Conservation (phyloP, 1,140 invertebrate species). For the Drosophila sechellia region DNA sequence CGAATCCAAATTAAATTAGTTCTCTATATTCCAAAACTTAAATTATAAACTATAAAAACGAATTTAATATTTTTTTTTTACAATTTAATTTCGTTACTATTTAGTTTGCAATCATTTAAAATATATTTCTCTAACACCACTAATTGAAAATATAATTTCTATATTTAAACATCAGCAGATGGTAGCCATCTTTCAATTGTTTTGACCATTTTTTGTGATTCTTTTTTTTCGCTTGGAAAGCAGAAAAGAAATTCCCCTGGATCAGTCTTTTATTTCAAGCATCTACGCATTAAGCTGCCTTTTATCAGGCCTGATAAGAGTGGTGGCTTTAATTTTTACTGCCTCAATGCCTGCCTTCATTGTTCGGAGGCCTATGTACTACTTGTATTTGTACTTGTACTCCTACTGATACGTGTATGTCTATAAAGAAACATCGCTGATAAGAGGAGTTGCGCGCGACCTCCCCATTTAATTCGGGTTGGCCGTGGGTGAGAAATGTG, state of each 20-base stretch:
- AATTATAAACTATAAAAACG: not conserved
- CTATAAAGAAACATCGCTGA: conserved; percentile 55
- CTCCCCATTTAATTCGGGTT: conserved; percentile 53
- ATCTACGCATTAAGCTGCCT: conserved; percentile 41
- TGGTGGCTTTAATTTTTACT: conserved; percentile 18
- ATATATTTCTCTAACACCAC: not conserved
- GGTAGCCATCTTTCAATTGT: conserved; percentile 2
- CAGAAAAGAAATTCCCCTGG: not conserved
- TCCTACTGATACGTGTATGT: conserved; percentile 25
- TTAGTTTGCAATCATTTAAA: too few species aligned
- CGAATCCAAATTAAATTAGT: conserved; percentile 1
- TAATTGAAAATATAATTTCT: not conserved
- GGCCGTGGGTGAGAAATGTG: conserved; percentile 1
- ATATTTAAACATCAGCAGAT: conserved; percentile 7
- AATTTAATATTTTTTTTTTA: not conserved
- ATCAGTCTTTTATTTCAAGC: conserved; percentile 20
- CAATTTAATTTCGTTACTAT: too few species aligned
- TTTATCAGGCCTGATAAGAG: conserved; percentile 44
- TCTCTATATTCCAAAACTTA: not conserved
- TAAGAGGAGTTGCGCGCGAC: conserved; percentile 71
- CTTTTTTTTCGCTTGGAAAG: not conserved
- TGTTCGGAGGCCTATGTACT: conserved; percentile 28
- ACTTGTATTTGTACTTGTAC: conserved; percentile 12
- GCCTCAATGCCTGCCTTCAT: conserved; percentile 31
- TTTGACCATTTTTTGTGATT: not conserved